A percentile compares a stretch with the other conserved stretches of the same genome.
phyloP scores from a whole-genome alignment of 2,113 vertebrate species.

The Mesoclemmys tuberculata region DNA sequence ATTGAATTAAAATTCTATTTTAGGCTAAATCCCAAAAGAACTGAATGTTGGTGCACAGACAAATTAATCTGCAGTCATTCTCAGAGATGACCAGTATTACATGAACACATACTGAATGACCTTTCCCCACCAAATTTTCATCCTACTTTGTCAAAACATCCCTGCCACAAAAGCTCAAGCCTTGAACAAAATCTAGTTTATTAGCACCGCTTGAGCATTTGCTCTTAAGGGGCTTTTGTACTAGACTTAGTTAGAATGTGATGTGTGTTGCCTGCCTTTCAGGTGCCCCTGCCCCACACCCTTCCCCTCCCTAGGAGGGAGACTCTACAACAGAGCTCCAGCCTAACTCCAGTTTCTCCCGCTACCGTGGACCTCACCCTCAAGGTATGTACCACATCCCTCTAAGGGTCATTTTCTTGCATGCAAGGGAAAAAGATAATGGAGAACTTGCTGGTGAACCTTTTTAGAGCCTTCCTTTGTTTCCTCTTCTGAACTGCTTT shows the following conservation, averaged over 20 bases:
- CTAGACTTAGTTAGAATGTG: slow-evolving; percentile 79
- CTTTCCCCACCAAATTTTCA: slow-evolving; percentile 46
- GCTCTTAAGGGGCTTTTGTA: slow-evolving; percentile 69
- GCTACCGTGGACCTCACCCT: slow-evolving; percentile 97
- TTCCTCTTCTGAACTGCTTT: slow-evolving; percentile 75
- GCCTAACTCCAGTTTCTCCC: slow-evolving; percentile 95
- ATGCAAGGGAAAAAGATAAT: slow-evolving; percentile 71
- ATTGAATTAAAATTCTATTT: slow-evolving; percentile 31
- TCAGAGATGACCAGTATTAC: slow-evolving; percentile 26
- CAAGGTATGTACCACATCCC: slow-evolving; percentile 86
- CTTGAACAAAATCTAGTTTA: slow-evolving; percentile 57
- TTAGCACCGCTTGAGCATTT: slow-evolving; percentile 61
- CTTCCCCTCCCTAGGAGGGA: slow-evolving; percentile 93
- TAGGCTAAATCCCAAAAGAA: slow-evolving; percentile 30
- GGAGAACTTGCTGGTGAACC: slow-evolving; percentile 66
- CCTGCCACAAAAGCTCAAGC: slow-evolving; percentile 66
- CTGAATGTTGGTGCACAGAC: slow-evolving; percentile 18
- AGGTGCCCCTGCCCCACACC: slow-evolving; percentile 95
- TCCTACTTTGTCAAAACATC: slow-evolving; percentile 49
- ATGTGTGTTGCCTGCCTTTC: slow-evolving; percentile 82
- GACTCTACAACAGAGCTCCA: slow-evolving; percentile 93
- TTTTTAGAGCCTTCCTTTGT: slow-evolving; percentile 74
- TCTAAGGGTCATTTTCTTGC: slow-evolving; percentile 76
- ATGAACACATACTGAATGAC: slow-evolving; percentile 9
- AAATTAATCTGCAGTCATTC: slow-evolving; percentile 36